Evolutionary conservation across 2,888 invertebrate species (phyloP), one percentile per base, ranked within the genome.

Genomic region (Monopis laevigella): DNA sequence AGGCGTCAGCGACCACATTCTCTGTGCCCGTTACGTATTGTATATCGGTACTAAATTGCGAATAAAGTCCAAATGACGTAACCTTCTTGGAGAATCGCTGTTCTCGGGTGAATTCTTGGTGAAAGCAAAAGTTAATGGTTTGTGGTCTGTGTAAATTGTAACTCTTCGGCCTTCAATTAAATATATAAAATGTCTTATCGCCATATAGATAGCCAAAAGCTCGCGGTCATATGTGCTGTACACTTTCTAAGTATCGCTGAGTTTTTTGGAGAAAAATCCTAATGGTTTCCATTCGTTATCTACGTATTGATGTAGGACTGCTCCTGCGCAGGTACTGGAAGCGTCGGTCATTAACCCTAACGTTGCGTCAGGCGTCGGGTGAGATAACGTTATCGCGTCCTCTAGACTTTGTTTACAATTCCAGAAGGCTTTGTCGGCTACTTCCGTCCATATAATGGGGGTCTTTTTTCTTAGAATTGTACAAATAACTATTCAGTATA

Each of bases 291-390:
- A 54, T 0, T 40, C 17, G 14, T 47, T 39, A 6, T 50, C 28
- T 12, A 47, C 41, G 1, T 43, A 19, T 48, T 66, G 63, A 42
- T 67, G 58, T n/a, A 70, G 35, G 1, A 52, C 55, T 1, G 58
- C 59, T 2, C 63, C 67, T 13, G 61, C 50, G 7, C 59, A 51
- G 3, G 24, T 46, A 29, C 60, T 51, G 0, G 62, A 67, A 1
- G 67, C 67, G 45, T 65, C 60, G 2, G 49, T 48, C 19, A 52
- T 47, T 1, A 62, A n/a, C 4, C 52, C 42, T 10, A 64, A 14
- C 7, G 42, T 17, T 1, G 55, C 51, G 24, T 51, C 43, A 1
- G 42, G 3, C 3, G 26, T 41, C 2, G 58, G 62, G 27, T 59
- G 51, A 2, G 52, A 47, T 6, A 62, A 43, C n/a, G 54, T 45